A percentile compares a stretch with the other conserved stretches of the same genome.
phyloP scores from a whole-genome alignment of 2,888 invertebrate genomes.

The Melipona beecheii region DNA sequence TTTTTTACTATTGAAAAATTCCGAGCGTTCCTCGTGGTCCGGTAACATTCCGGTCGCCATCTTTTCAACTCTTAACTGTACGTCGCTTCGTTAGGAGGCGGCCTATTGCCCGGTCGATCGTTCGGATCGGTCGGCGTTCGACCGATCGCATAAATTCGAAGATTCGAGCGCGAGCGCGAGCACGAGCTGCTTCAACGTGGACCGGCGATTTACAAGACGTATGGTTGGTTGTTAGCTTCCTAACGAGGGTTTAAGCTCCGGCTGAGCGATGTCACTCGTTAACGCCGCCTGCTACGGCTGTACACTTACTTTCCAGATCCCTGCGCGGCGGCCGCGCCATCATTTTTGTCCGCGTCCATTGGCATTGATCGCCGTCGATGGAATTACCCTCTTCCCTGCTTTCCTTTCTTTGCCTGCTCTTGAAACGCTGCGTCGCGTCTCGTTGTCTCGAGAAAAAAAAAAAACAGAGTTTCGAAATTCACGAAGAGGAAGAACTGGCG shows the following conservation, averaged over 20 bases:
- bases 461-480: not conserved
- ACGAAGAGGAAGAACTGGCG: not conserved
- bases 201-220: constrained; percentile 78
- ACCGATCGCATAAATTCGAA: constrained; percentile 70
- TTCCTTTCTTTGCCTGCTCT: not conserved
- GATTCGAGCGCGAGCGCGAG: constrained; percentile 49
- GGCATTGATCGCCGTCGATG: constrained; percentile 50
- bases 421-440: not conserved
- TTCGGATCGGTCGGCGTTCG: constrained; percentile 47
- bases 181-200: constrained; percentile 41
- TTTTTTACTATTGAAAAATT: too few species aligned
- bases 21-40: too few species aligned
- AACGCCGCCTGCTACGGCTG: constrained; percentile 67
- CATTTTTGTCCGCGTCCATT: constrained; percentile 44
- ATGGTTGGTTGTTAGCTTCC: constrained; percentile 77
- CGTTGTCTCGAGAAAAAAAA: not conserved
- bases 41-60: too few species aligned
- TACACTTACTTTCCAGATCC: constrained; percentile 64
- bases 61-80: too few species aligned
- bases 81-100: constrained; percentile 23
- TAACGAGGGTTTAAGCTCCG: constrained; percentile 80
- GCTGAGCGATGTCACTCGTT: constrained; percentile 79
- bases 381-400: constrained; percentile 8
- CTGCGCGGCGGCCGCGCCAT: constrained; percentile 38
- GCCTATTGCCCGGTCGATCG: constrained; percentile 39